A percentile compares a stretch with the other conserved stretches of the same genome.
phyloP scores from a whole-genome alignment of 2,113 vertebrate species.

The Nerophis lumbriciformis region DNA sequence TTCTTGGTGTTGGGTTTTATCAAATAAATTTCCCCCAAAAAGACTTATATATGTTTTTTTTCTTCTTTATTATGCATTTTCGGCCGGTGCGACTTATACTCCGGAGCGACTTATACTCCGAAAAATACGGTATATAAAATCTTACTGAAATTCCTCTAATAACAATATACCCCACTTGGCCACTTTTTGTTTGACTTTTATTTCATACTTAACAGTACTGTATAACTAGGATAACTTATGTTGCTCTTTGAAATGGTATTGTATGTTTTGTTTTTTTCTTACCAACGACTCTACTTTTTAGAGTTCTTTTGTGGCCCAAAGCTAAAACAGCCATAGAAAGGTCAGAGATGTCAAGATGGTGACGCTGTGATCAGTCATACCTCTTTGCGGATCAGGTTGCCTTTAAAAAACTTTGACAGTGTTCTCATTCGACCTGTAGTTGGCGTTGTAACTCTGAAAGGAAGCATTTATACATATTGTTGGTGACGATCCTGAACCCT shows the following conservation, averaged over 20 bases:
- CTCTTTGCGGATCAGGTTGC: conserved; percentile 28
- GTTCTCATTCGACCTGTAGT: conserved; percentile 2
- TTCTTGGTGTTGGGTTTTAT: too few species aligned
- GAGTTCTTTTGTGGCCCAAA: conserved; percentile 27
- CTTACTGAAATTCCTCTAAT: neutral
- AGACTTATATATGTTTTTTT: too few species aligned
- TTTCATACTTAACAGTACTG: neutral
- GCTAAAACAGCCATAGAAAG: conserved; percentile 29
- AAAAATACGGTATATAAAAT: too few species aligned
- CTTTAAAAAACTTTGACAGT: conserved; percentile 9
- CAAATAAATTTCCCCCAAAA: too few species aligned
- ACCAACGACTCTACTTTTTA: too few species aligned
- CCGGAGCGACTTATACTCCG: too few species aligned
- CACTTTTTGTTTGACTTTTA: neutral
- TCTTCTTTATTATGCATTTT: too few species aligned
- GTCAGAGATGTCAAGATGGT: conserved; percentile 39
- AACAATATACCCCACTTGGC: neutral
- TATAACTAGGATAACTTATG: neutral
- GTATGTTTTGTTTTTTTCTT: neutral
- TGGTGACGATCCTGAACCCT: neutral
- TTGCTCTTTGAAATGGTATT: conserved; percentile 28
- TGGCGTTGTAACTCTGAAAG: neutral
- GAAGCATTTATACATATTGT: neutral
- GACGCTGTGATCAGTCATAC: conserved; percentile 42
- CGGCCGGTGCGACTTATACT: too few species aligned